phyloP scores from a whole-genome alignment of 2,113 vertebrate species.

The Pelecanus crispus region DNA sequence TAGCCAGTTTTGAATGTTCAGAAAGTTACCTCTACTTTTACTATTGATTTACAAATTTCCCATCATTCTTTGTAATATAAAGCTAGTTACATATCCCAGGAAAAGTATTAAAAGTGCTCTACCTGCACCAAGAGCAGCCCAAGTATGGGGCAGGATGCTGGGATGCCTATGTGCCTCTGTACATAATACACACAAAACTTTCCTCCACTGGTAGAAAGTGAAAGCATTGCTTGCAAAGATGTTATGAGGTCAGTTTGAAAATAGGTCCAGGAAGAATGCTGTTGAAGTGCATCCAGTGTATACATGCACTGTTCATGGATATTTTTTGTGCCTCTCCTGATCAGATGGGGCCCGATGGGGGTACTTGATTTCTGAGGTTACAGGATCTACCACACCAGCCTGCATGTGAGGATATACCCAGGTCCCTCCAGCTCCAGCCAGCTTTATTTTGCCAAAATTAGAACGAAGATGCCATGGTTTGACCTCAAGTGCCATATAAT shows the following conservation, averaged over 20 bases:
- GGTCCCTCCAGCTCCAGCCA: not conserved
- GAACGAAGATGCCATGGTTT: not conserved
- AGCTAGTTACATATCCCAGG: not conserved
- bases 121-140: not conserved
- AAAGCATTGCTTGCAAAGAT: not conserved
- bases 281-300: not conserved
- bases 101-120: not conserved
- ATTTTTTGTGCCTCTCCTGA: not conserved
- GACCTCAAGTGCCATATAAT: not conserved
- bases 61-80: not conserved
- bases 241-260: not conserved
- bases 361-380: not conserved
- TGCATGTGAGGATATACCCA: not conserved
- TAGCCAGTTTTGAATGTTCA: not conserved
- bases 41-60: not conserved
- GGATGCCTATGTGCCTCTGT: not conserved
- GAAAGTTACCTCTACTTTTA: not conserved
- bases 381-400: not conserved
- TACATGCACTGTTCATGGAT: rapidly evolving
- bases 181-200: not conserved
- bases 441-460: not conserved
- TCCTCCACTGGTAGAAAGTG: not conserved
- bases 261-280: not conserved
- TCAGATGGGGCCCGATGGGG: not conserved
- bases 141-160: not conserved